phyloP scores from a whole-genome alignment of 2,113 vertebrate species.

The Aramus guarauna region DNA sequence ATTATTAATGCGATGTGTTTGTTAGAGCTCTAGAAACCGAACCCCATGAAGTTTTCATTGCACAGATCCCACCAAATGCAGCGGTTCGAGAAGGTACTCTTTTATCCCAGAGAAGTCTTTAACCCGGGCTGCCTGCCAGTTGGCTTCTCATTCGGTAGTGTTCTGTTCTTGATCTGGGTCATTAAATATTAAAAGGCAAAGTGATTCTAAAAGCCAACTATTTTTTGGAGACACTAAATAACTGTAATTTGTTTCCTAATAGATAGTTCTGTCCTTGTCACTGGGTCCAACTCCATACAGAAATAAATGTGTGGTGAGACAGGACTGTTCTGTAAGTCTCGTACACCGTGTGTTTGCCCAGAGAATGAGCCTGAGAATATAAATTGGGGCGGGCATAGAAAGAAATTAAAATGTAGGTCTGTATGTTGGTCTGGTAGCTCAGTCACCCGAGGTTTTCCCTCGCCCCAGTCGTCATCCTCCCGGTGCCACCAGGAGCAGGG shows the following conservation, averaged over 20 bases:
- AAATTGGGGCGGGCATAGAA: neutral
- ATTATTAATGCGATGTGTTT: neutral
- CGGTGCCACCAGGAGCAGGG: neutral
- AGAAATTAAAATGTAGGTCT: neutral
- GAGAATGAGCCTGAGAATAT: neutral
- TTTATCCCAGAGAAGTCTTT: neutral
- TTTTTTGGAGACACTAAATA: slow-evolving; percentile 48
- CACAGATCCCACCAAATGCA: neutral
- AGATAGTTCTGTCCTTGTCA: slow-evolving; percentile 55
- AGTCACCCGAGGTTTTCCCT: accelerated
- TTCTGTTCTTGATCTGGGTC: slow-evolving; percentile 55
- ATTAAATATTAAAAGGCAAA: slow-evolving; percentile 70
- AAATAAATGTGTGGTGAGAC: neutral
- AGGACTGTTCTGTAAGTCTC: neutral
- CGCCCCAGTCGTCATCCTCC: accelerated
- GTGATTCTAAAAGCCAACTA: slow-evolving; percentile 32
- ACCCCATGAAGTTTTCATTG: accelerated
- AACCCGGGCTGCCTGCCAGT: slow-evolving; percentile 39
- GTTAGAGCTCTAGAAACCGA: neutral
- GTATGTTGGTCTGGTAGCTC: neutral
- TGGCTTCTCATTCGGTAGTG: neutral
- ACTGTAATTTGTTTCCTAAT: slow-evolving; percentile 63
- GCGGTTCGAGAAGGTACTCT: neutral
- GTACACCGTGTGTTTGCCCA: accelerated
- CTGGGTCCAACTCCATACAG: neutral